Evolutionary conservation across 1,140 invertebrate species (phyloP).

Genomic region (Euura lappo): DNA sequence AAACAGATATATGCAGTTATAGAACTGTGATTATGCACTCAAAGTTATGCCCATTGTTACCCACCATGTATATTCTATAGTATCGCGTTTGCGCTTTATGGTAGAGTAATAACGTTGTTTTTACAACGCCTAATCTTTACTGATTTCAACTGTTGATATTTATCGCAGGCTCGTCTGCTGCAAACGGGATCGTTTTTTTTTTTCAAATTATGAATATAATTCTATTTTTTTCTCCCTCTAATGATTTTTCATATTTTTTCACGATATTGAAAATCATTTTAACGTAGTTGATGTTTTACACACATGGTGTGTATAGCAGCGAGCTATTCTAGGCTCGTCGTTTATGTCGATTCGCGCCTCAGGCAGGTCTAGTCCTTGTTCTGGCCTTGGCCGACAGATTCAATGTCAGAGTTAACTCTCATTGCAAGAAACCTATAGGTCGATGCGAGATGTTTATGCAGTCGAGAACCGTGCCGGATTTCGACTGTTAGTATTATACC

Average conservation of each 20-base stretch:
- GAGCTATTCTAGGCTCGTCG: not conserved
- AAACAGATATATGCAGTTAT: not conserved
- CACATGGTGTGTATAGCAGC: not conserved
- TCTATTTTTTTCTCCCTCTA: no score
- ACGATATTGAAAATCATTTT: no score
- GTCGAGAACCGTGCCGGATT: no score
- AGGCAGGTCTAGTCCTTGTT: conserved; percentile 18
- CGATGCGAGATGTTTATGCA: no score
- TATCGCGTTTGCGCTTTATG: not conserved
- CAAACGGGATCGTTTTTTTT: no score
- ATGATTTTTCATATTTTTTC: no score
- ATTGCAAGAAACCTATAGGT: no score
- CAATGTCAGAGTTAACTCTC: no score
- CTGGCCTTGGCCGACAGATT: not conserved
- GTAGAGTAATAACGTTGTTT: not conserved
- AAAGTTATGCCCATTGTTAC: not conserved
- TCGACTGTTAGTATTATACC: no score
- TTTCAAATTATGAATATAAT: no score
- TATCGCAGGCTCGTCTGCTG: no score
- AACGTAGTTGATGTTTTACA: no score
- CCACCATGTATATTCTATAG: not conserved
- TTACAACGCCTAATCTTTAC: not conserved
- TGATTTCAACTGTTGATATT: not conserved
- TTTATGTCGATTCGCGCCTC: conserved; percentile 26
- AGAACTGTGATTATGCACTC: conserved; percentile 1